phyloP scores from a whole-genome alignment of 2,888 invertebrate genomes.

The Ennomos erosarius region DNA sequence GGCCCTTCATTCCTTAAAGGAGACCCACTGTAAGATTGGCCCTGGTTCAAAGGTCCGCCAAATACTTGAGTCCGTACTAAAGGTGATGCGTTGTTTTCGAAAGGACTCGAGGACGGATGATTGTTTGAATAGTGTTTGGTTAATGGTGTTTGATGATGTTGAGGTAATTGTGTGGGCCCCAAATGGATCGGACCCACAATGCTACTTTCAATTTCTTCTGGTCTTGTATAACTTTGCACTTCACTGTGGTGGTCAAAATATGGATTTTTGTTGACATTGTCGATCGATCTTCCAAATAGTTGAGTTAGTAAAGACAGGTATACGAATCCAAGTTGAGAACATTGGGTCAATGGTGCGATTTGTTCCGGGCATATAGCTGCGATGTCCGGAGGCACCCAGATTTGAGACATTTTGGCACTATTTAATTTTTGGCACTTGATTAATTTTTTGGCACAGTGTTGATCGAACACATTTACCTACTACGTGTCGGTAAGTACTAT shows the following conservation, averaged over 20 bases:
- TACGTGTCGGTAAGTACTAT: slow-evolving; percentile 20
- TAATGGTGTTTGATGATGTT: slow-evolving; percentile 5
- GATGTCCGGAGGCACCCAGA: slow-evolving; percentile 86
- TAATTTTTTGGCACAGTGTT: slow-evolving; percentile 1
- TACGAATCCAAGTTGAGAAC: slow-evolving; percentile 84
- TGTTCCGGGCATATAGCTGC: slow-evolving; percentile 81
- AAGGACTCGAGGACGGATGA: not conserved
- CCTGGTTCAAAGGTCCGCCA: slow-evolving; percentile 1
- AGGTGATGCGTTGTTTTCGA: not conserved
- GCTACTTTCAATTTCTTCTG: slow-evolving; percentile 18
- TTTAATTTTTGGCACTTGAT: too few species aligned
- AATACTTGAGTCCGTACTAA: slow-evolving; percentile 5
- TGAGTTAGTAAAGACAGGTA: slow-evolving; percentile 85
- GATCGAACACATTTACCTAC: not conserved
- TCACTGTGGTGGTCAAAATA: slow-evolving; percentile 28
- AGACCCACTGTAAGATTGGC: slow-evolving; percentile 2
- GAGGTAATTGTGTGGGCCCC: slow-evolving; percentile 6
- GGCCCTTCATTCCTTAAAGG: not conserved
- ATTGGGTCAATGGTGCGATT: slow-evolving; percentile 82
- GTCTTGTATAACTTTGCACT: slow-evolving; percentile 22
- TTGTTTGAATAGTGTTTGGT: too few species aligned
- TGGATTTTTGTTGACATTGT: slow-evolving; percentile 52
- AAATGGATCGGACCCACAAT: slow-evolving; percentile 10
- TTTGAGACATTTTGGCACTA: slow-evolving; percentile 51
- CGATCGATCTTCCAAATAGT: slow-evolving; percentile 83